phyloP scores from a whole-genome alignment of 2,113 vertebrate species.

The Rhinopomastus cyanomelas region DNA sequence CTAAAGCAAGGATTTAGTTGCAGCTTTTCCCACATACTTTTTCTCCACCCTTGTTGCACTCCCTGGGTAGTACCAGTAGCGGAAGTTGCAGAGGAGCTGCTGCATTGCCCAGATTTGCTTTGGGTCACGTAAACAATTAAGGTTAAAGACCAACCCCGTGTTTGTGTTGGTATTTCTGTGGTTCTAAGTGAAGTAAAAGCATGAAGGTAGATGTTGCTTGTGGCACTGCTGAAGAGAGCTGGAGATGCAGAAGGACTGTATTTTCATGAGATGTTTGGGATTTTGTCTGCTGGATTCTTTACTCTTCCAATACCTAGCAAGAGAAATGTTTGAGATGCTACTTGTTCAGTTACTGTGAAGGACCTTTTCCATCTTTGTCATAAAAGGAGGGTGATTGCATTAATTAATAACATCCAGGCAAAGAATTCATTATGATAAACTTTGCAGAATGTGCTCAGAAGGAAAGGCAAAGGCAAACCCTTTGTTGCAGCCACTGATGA shows the following conservation, averaged over 20 bases:
- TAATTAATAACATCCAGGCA: background rate
- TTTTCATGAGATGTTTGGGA: background rate
- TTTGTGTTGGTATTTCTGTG: background rate
- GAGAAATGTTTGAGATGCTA: background rate
- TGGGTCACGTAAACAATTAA: background rate
- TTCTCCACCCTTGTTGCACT: background rate
- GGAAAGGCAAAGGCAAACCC: background rate
- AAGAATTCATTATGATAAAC: background rate
- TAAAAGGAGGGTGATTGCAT: background rate
- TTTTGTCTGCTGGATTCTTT: background rate
- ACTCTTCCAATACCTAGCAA: rapidly evolving
- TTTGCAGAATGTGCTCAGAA: background rate
- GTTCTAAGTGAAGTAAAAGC: background rate
- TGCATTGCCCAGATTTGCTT: background rate
- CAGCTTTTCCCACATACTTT: background rate
- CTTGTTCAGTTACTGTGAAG: rapidly evolving
- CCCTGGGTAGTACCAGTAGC: background rate
- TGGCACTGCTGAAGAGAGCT: background rate
- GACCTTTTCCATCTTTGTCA: background rate
- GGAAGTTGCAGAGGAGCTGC: background rate
- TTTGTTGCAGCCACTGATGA: background rate
- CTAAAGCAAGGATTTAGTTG: background rate
- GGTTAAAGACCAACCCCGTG: background rate
- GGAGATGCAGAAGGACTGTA: background rate
- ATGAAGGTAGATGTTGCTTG: background rate